Conservation (phyloP, 2,113 vertebrate genomes). For the Bubo blakistoni region DNA sequence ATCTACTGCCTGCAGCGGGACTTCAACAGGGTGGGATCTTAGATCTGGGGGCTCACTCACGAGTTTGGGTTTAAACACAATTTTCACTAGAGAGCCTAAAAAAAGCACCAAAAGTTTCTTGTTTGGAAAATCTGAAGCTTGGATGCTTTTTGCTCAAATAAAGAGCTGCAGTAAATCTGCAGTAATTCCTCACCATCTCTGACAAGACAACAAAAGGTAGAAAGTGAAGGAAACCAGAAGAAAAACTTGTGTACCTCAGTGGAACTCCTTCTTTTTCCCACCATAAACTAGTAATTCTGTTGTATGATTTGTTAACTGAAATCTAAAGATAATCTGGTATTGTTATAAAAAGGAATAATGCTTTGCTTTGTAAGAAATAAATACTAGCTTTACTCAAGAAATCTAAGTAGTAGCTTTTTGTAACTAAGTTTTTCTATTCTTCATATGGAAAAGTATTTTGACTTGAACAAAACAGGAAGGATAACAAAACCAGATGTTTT, state of each 20-base stretch:
- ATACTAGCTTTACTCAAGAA: not conserved
- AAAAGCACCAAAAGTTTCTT: not conserved
- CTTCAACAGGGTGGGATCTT: not conserved
- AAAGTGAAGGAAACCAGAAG: not conserved
- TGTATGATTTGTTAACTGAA: not conserved
- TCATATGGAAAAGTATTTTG: not conserved
- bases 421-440: not conserved
- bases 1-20: not conserved
- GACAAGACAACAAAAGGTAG: not conserved
- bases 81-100: not conserved
- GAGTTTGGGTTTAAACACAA: not conserved
- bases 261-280: not conserved
- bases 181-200: not conserved
- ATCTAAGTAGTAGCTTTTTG: not conserved
- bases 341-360: not conserved
- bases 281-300: not conserved
- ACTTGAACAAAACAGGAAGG: not conserved
- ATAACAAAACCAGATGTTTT: conserved; percentile 18
- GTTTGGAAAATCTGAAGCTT: not conserved
- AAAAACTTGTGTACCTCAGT: not conserved
- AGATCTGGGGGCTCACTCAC: not conserved
- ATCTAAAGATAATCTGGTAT: not conserved
- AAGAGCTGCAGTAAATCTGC: not conserved
- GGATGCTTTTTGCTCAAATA: not conserved
- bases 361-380: not conserved